Evolutionary conservation across 2,888 invertebrate species (phyloP).

Genomic region (Philhelius pedissequus): DNA sequence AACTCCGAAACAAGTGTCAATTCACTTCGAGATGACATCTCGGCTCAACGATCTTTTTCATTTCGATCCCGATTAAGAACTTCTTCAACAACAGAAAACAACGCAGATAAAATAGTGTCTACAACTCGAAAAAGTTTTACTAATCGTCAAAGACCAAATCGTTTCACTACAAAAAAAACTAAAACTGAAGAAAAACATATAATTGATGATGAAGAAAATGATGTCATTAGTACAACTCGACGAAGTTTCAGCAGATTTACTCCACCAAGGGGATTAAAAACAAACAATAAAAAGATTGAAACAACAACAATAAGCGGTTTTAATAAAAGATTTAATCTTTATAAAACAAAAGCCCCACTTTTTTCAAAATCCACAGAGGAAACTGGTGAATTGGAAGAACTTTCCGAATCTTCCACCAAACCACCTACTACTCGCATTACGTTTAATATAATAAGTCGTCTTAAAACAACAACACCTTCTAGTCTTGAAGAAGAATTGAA

Average conservation of each 20-base stretch:
- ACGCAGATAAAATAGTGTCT: conserved; percentile 65
- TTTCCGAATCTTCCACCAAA: not conserved
- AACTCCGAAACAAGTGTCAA: not conserved
- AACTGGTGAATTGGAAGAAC: not conserved
- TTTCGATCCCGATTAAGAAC: conserved; percentile 1
- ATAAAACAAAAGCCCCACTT: conserved; percentile 6
- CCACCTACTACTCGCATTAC: conserved; percentile 25
- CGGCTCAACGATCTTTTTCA: not conserved
- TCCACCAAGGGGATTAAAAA: not conserved
- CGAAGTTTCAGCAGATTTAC: conserved; percentile 18
- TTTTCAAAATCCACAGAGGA: not conserved
- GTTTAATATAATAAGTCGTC: conserved; percentile 15
- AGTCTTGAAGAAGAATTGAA: not conserved
- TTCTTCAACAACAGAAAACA: conserved; percentile 15
- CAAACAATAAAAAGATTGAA: not conserved
- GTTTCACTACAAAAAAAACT: not conserved
- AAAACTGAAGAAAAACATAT: not conserved
- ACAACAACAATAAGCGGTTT: not conserved
- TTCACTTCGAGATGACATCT: not conserved
- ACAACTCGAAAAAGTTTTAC: conserved; percentile 29
- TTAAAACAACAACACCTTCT: conserved; percentile 29
- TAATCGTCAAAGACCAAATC: conserved; percentile 28
- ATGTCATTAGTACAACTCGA: conserved; percentile 11
- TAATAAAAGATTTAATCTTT: conserved; percentile 16
- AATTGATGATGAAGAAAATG: not conserved